Evolutionary conservation across 2,797 vertebrate species (phyloP).

Genomic region (Enteromius fasciolatus): DNA sequence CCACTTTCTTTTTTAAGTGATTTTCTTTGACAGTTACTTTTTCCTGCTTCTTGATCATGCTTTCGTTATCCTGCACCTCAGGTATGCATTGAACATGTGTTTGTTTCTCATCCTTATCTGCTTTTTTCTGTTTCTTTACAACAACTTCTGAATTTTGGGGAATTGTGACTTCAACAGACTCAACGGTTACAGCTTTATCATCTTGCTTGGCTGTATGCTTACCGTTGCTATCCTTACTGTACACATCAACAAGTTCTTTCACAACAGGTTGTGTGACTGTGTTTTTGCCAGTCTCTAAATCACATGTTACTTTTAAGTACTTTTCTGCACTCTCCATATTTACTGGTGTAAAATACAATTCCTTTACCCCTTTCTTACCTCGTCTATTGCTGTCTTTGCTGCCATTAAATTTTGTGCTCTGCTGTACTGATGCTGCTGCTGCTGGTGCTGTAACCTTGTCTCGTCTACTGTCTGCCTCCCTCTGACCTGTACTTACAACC

Average conservation of each 20-base stretch:
- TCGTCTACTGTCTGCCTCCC: conserved; percentile 23
- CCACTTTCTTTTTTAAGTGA: conserved; percentile 20
- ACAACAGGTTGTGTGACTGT: neutral
- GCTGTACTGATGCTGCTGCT: conserved; percentile 3
- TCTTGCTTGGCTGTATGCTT: conserved; percentile 42
- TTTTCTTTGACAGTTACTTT: neutral
- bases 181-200: neutral
- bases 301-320: conserved; percentile 58
- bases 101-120: conserved; percentile 23
- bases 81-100: conserved; percentile 27
- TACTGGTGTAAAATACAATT: conserved; percentile 72
- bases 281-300: conserved; percentile 41
- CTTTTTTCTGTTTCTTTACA: conserved; percentile 15
- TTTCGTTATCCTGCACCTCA: conserved; percentile 43
- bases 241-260: conserved; percentile 12
- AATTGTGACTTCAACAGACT: conserved; percentile 8
- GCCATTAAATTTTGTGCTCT: conserved; percentile 52
- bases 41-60: conserved; percentile 38
- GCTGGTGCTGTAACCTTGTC: neutral
- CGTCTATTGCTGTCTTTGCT: conserved; percentile 59
- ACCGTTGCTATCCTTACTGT: conserved; percentile 39
- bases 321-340: conserved; percentile 65
- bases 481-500: conserved; percentile 51
- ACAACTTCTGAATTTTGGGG: neutral
- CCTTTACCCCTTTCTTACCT: conserved; percentile 72